Evolutionary conservation across 2,113 vertebrate genomes (phyloP).

Genomic region (Toxotes jaculatrix): DNA sequence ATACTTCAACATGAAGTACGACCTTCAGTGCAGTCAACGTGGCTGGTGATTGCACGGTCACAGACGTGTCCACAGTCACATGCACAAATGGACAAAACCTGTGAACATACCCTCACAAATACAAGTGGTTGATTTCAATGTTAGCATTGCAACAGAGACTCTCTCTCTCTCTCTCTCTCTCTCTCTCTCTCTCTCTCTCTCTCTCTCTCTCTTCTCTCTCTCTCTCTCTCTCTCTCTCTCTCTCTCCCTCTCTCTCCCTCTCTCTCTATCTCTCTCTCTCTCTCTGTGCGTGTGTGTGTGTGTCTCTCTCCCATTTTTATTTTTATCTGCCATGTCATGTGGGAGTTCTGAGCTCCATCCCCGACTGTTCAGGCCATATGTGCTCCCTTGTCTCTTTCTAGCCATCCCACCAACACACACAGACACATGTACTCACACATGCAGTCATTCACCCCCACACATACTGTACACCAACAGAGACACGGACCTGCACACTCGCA

Average conservation of each 20-base stretch:
- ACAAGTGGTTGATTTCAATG: slow-evolving; percentile 8
- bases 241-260: not conserved
- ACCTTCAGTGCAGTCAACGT: not conserved
- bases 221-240: not conserved
- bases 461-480: slow-evolving; percentile 45
- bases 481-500: slow-evolving; percentile 9
- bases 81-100: slow-evolving; percentile 6
- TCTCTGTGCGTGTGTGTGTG: not conserved
- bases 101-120: slow-evolving; percentile 12
- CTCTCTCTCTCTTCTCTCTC: slow-evolving; percentile 2
- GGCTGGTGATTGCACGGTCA: not conserved
- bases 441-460: slow-evolving; percentile 25
- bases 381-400: slow-evolving; percentile 63
- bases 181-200: not conserved
- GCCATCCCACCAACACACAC: slow-evolving; percentile 55
- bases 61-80: not conserved
- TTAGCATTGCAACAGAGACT: slow-evolving; percentile 3
- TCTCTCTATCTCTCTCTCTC: not conserved
- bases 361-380: slow-evolving; percentile 74
- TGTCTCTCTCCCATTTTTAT: slow-evolving; percentile 57
- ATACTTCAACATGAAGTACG: not conserved
- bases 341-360: slow-evolving; percentile 69
- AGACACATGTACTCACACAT: not conserved
- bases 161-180: not conserved
- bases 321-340: slow-evolving; percentile 72